These are phyloP conservation scores for Cyphomyrus discorhynchus DNA, from an alignment of 2,113 vertebrate genomes.

Conservation along the genomic window DNA sequence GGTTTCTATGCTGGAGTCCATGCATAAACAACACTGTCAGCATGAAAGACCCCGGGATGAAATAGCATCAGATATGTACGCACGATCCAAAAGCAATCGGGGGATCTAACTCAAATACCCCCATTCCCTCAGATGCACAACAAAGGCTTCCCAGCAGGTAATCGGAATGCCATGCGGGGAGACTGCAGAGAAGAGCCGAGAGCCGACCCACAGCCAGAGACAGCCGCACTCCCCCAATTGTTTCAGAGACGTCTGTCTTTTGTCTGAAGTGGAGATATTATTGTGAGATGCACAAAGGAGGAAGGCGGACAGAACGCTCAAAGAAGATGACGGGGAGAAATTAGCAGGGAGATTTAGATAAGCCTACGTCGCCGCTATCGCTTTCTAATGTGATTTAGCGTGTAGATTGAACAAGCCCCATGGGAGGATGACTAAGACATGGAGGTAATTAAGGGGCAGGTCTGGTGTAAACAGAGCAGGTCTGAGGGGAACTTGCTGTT, in stretches of 20 bases:
- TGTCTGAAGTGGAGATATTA: constrained; percentile 19
- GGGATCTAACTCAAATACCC: constrained; percentile 65
- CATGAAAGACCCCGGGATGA: constrained; percentile 36
- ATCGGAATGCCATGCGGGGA: constrained; percentile 58
- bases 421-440: constrained; percentile 37
- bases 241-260: constrained; percentile 20
- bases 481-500: constrained; percentile 35
- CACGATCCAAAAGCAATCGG: constrained; percentile 52
- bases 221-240: constrained; percentile 3
- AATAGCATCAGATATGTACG: constrained; percentile 37
- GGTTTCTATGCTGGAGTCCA: background rate
- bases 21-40: background rate
- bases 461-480: constrained; percentile 51
- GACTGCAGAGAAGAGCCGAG: constrained; percentile 18
- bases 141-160: constrained; percentile 55
- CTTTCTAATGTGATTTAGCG: background rate
- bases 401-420: constrained; percentile 9
- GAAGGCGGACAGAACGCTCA: constrained; percentile 5
- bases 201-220: background rate
- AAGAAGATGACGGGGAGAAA: background rate
- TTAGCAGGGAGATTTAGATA: constrained; percentile 14
- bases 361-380: constrained; percentile 4
- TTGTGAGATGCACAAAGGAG: constrained; percentile 23
- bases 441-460: constrained; percentile 56
- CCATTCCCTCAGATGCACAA: constrained; percentile 51